Conservation (phyloP, 2,797 vertebrate genomes). For the Hylomyscus alleni region DNA sequence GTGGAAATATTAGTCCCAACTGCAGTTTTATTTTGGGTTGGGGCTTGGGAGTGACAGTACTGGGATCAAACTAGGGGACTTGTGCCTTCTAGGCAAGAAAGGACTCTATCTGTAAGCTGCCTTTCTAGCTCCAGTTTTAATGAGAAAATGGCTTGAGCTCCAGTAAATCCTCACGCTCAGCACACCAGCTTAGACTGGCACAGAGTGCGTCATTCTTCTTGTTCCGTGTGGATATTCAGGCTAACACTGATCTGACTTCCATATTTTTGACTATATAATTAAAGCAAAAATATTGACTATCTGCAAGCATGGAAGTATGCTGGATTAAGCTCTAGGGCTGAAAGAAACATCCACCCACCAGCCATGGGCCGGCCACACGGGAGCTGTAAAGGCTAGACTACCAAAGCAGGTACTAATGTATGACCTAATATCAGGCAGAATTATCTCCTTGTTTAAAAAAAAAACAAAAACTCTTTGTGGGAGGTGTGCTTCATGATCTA, state of each 20-base stretch:
- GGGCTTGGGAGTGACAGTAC: background rate
- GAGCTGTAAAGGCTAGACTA: slow-evolving; percentile 9
- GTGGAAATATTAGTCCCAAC: slow-evolving; percentile 14
- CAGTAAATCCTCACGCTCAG: background rate
- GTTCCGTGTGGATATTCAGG: background rate
- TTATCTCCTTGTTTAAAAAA: slow-evolving; percentile 27
- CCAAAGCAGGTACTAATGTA: slow-evolving; percentile 14
- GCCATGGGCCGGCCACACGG: background rate
- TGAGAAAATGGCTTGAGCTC: background rate
- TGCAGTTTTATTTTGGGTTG: background rate
- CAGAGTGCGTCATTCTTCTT: background rate
- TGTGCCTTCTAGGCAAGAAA: background rate
- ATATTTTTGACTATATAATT: slow-evolving; percentile 51
- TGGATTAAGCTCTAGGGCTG: slow-evolving; percentile 19
- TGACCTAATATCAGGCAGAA: slow-evolving; percentile 54
- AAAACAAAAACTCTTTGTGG: background rate
- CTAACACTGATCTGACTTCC: slow-evolving; percentile 31
- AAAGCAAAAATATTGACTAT: slow-evolving; percentile 46
- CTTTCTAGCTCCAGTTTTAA: slow-evolving; percentile 6
- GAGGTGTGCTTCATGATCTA: slow-evolving; percentile 20
- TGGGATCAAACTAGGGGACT: background rate
- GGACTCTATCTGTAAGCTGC: background rate
- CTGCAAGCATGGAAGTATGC: slow-evolving; percentile 14
- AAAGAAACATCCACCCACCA: slow-evolving; percentile 2
- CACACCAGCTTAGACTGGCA: rapidly evolving